Percentiles rank a stretch among this genome's conserved stretches.
phyloP scores from a whole-genome alignment of 2,888 invertebrate genomes.

The Drosophila mettleri region DNA sequence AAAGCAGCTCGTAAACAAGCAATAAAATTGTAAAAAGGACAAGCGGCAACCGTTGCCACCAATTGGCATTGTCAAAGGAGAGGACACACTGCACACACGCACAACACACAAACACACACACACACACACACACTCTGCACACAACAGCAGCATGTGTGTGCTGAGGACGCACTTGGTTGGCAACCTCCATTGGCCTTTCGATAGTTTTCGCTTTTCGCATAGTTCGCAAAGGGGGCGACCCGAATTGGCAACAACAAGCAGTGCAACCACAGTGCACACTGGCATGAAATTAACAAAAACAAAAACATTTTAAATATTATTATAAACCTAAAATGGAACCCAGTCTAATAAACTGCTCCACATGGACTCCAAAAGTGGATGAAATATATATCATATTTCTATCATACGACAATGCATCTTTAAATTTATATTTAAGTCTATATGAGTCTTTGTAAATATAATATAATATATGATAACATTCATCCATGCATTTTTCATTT shows the following conservation, averaged over 20 bases:
- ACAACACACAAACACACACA: constrained; percentile 14
- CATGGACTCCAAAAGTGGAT: too few relatives aligned
- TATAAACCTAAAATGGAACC: too few relatives aligned
- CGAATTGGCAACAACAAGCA: constrained; percentile 17
- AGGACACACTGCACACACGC: constrained; percentile 22
- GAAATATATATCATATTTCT: too few relatives aligned
- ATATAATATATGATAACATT: too few relatives aligned
- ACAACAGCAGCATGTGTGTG: constrained; percentile 1
- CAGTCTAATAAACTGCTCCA: too few relatives aligned
- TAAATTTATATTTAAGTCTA: too few relatives aligned
- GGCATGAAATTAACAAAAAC: not conserved
- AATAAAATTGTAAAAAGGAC: constrained; percentile 81
- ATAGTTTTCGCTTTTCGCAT: constrained; percentile 66
- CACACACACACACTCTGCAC: constrained; percentile 9
- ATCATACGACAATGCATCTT: too few relatives aligned
- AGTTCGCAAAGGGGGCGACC: constrained; percentile 34
- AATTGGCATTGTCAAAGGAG: constrained; percentile 73
- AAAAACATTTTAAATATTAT: not conserved
- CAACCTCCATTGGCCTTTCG: constrained; percentile 56
- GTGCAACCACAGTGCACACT: constrained; percentile 32
- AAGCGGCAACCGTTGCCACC: constrained; percentile 71
- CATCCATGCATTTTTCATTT: not conserved
- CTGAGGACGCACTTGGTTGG: constrained; percentile 49
- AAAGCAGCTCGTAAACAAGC: constrained; percentile 80
- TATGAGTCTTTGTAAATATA: too few relatives aligned